Evolutionary conservation across 1,140 invertebrate species (phyloP), one percentile per base, ranked within the genome.

Genomic region (Psilanteris sp.): DNA sequence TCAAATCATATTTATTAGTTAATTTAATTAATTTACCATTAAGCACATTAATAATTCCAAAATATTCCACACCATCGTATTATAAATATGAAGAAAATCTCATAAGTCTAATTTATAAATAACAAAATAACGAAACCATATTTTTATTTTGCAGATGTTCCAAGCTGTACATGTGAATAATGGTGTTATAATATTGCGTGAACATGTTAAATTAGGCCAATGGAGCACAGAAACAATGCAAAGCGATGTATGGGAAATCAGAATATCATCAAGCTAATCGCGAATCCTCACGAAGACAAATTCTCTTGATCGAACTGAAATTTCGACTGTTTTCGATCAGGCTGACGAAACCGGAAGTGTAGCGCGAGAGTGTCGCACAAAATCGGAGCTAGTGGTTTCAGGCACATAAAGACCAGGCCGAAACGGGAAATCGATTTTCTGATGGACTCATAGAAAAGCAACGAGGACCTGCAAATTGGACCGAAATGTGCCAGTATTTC

Each of bases 351-450:
- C 44, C 67, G 55, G 68, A 57, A 64, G 43, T 57, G 41, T 22
- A 20, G 14, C 39, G 20, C 10, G 43, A 31, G 36, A 43, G 50
- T 31, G 48, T 59, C 59, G 68, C 29, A 24, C 50, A 57, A 64
- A 73, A 64, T 73, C 70, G 59, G 70, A 18, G 57, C 41, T 43
- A 57, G 68, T 16, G 59, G 52, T 73, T 73, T 66, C 22, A 32
- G 18, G 18, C 29, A 37, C 43, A 73, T 64, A 66, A 73, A 73
- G 57, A 54, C 24, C 43, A 11, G 36, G 32, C 52, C 44, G 34
- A 44, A 59, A 48, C 22, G 59, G 61, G 43, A 57, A 61, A 67
- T 74, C 71, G 71, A 74, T 74, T 74, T 74, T 61, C 61, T 50
- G 61, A 61, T 74, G 54, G 54, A 74, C 43, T 62, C 59, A 32